phyloP scores from a whole-genome alignment of 2,888 invertebrate genomes.

The Euplexia lucipara region DNA sequence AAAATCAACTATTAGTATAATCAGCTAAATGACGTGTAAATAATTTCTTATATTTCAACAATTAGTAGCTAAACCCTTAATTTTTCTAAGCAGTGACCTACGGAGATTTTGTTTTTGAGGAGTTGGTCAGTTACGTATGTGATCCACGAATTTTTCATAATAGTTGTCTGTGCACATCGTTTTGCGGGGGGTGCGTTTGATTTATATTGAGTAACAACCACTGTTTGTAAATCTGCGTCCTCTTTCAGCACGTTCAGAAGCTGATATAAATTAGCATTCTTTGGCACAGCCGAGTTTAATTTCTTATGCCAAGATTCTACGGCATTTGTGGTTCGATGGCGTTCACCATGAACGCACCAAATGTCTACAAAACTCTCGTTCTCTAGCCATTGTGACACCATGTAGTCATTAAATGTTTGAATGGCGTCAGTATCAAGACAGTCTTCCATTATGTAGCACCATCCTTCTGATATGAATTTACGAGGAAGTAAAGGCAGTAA shows the following conservation, averaged over 20 bases:
- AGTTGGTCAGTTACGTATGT: conserved; percentile 31
- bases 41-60: conserved; percentile 21
- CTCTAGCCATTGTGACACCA: conserved; percentile 38
- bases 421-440: conserved; percentile 25
- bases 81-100: conserved; percentile 30
- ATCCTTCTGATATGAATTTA: conserved; percentile 20
- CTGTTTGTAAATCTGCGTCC: conserved; percentile 38
- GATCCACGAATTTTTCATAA: conserved; percentile 21
- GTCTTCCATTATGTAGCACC: conserved; percentile 35
- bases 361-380: conserved; percentile 36
- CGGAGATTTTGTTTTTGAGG: conserved; percentile 8
- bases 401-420: conserved; percentile 36
- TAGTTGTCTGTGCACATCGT: conserved; percentile 15
- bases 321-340: conserved; percentile 41
- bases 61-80: conserved; percentile 32
- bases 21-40: conserved; percentile 21
- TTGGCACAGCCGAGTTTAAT: conserved; percentile 59
- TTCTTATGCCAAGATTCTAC: conserved; percentile 30
- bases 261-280: conserved; percentile 68
- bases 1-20: too few relatives aligned
- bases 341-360: conserved; percentile 34
- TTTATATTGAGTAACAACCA: too few relatives aligned
- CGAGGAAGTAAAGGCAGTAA: conserved; percentile 34
- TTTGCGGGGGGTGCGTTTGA: conserved; percentile 27
- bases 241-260: conserved; percentile 57